These are phyloP conservation scores for Fregetta grallaria DNA, from an alignment of 2,113 vertebrate genomes.

Conservation along the genomic window DNA sequence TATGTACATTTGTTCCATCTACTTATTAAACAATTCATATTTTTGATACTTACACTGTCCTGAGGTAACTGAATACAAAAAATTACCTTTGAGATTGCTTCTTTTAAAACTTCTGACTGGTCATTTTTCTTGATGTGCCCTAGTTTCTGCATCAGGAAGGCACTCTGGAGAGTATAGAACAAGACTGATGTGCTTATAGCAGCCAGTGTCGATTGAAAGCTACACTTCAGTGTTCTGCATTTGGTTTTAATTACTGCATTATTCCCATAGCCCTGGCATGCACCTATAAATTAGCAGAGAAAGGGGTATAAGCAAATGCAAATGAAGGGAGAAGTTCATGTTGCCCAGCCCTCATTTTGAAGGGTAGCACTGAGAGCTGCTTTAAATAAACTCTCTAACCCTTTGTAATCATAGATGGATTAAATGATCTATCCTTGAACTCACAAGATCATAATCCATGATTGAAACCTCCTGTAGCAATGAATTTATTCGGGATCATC, in stretches of 20 bases:
- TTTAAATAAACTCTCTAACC: not conserved
- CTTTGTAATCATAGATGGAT: not conserved
- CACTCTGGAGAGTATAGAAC: not conserved
- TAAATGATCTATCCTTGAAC: not conserved
- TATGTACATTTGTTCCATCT: not conserved
- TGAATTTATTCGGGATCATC: not conserved
- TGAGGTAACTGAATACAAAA: not conserved
- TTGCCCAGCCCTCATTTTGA: not conserved
- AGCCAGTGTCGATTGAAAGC: not conserved
- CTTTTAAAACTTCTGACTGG: not conserved
- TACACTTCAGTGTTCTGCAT: not conserved
- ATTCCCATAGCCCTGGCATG: not conserved
- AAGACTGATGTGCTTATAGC: not conserved
- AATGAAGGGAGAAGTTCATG: not conserved
- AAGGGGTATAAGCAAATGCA: not conserved
- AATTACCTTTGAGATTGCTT: not conserved
- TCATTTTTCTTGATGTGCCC: not conserved
- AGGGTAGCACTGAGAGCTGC: not conserved
- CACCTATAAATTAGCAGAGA: not conserved
- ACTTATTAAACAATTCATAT: not conserved
- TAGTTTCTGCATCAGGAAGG: not conserved
- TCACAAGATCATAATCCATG: not conserved
- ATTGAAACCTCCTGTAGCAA: not conserved
- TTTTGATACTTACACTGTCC: not conserved
- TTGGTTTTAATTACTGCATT: not conserved